Evolutionary conservation across 2,888 invertebrate genomes (phyloP).

Genomic region (Drosophila fulvimacula): DNA sequence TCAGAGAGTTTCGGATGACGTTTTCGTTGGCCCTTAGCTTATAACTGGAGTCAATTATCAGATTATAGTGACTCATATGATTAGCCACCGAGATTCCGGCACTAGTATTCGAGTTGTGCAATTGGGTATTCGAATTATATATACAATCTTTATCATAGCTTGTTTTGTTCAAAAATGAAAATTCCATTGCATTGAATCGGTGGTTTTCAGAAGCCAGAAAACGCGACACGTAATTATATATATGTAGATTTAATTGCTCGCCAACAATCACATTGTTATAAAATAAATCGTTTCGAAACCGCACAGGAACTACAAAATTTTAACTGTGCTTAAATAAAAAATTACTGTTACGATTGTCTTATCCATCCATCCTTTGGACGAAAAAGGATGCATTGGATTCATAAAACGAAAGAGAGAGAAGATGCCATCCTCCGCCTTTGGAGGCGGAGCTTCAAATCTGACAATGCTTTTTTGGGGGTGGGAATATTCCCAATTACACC

Average conservation of each 20-base stretch:
- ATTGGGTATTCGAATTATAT: slow-evolving; percentile 65
- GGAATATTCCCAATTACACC: slow-evolving; percentile 49
- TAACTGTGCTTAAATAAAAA: slow-evolving; percentile 73
- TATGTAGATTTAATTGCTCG: slow-evolving; percentile 26
- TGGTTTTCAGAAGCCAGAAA: slow-evolving; percentile 18
- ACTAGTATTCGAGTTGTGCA: slow-evolving; percentile 56
- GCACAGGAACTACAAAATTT: slow-evolving; percentile 60
- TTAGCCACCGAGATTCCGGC: slow-evolving; percentile 61
- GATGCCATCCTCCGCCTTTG: slow-evolving; percentile 59
- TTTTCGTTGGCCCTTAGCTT: slow-evolving; percentile 67
- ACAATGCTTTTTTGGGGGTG: slow-evolving; percentile 56
- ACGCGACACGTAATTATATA: slow-evolving; percentile 38
- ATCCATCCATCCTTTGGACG: slow-evolving; percentile 58
- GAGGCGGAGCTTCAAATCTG: slow-evolving; percentile 57
- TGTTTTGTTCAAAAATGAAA: slow-evolving; percentile 81
- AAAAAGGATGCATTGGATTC: slow-evolving; percentile 63
- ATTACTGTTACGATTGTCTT: slow-evolving; percentile 68
- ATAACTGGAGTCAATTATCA: slow-evolving; percentile 68
- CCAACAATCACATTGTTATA: slow-evolving; percentile 59
- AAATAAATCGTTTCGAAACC: slow-evolving; percentile 49
- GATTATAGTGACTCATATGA: slow-evolving; percentile 71
- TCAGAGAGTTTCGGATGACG: slow-evolving; percentile 59
- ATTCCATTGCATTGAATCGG: slow-evolving; percentile 76
- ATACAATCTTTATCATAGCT: slow-evolving; percentile 81
- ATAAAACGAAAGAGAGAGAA: slow-evolving; percentile 63